A percentile compares a stretch with the other conserved stretches of the same genome.
phyloP scores from a whole-genome alignment of 2,113 vertebrate genomes.

The Myodes glareolus region DNA sequence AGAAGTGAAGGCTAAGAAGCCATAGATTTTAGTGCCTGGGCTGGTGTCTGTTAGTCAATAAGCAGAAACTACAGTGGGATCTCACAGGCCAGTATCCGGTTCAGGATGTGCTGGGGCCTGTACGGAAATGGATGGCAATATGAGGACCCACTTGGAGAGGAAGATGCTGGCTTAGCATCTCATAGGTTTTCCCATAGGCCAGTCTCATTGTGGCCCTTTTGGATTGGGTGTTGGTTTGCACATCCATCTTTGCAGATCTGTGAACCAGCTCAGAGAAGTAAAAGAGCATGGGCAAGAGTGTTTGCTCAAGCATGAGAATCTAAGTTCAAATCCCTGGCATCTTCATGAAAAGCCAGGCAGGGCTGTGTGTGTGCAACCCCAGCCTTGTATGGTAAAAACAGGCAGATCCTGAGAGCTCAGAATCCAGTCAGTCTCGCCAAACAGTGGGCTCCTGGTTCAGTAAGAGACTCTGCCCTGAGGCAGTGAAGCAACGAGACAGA shows the following conservation, averaged over 20 bases:
- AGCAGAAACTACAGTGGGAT: not conserved
- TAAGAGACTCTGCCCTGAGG: not conserved
- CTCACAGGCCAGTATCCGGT: not conserved
- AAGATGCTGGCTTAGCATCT: not conserved
- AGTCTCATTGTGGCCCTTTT: not conserved
- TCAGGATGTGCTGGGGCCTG: not conserved
- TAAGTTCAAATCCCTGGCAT: not conserved
- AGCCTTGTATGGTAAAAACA: not conserved
- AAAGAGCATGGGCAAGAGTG: not conserved
- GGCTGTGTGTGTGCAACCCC: no score
- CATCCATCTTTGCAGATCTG: conserved; percentile 7
- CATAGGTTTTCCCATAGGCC: not conserved
- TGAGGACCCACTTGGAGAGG: not conserved
- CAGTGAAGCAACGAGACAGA: not conserved
- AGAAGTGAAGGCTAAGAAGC: not conserved
- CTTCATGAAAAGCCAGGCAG: not conserved
- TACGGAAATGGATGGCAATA: not conserved
- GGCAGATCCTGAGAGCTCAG: not conserved
- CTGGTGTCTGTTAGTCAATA: not conserved
- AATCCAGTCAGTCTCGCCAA: not conserved
- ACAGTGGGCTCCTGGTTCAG: not conserved
- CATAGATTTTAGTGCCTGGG: not conserved
- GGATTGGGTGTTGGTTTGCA: not conserved
- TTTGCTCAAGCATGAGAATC: not conserved
- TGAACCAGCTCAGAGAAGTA: not conserved